These are phyloP conservation scores for Hermodice carunculata DNA, from an alignment of 2,888 invertebrate genomes.

Conservation along the genomic window DNA sequence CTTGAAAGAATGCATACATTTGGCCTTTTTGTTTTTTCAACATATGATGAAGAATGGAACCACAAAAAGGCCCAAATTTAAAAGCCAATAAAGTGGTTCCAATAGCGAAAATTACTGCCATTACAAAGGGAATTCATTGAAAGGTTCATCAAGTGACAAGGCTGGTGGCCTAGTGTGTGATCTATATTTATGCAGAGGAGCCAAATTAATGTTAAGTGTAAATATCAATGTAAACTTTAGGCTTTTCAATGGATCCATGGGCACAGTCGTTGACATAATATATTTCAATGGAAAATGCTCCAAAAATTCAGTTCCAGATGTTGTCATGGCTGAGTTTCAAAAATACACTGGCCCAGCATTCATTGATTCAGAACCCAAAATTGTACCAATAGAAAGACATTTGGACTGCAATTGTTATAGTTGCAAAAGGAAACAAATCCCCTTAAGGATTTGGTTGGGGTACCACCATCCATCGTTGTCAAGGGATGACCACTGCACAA, in stretches of 20 bases:
- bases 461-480: slow-evolving; percentile 41
- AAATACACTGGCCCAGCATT: neutral
- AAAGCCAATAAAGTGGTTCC: neutral
- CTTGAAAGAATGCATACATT: neutral
- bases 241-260: neutral
- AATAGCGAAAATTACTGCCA: neutral
- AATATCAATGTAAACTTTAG: neutral
- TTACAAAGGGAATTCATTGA: neutral
- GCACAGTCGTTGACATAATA: neutral
- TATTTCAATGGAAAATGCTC: neutral
- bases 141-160: neutral
- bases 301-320: neutral
- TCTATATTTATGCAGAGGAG: neutral
- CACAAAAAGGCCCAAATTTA: neutral
- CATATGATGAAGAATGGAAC: neutral
- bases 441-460: slow-evolving; percentile 40
- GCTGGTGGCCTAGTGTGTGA: neutral
- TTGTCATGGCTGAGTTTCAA: neutral
- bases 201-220: neutral
- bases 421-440: slow-evolving; percentile 36
- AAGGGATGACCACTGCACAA: slow-evolving; percentile 45
- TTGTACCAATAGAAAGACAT: slow-evolving; percentile 13
- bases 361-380: neutral
- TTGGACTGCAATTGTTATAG: slow-evolving; percentile 34
- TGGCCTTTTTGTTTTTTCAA: neutral